Conservation (phyloP, 2,888 invertebrate species). For the Congeria kusceri region DNA sequence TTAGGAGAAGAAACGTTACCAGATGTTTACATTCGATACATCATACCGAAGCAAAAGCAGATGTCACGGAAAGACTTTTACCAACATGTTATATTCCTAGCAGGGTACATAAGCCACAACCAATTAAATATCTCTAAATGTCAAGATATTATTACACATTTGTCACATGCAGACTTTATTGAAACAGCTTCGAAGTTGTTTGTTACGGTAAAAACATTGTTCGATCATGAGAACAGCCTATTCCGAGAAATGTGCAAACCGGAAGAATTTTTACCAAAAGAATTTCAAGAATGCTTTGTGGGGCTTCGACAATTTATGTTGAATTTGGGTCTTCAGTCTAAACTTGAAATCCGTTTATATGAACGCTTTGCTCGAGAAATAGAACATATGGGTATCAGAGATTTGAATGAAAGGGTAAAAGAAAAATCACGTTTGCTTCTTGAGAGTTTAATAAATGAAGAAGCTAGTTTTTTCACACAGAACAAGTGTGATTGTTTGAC, state of each 20-base stretch:
- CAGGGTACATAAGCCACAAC: neutral
- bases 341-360: conserved; percentile 46
- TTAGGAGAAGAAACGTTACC: neutral
- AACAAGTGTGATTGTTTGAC: too few relatives aligned
- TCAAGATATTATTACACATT: too few relatives aligned
- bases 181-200: conserved; percentile 47
- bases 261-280: conserved; percentile 67
- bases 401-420: too few relatives aligned
- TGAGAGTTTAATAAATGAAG: too few relatives aligned
- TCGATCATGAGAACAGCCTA: conserved; percentile 62
- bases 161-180: conserved; percentile 2
- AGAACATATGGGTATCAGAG: conserved; percentile 23
- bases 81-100: neutral
- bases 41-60: neutral
- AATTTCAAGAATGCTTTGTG: too few relatives aligned
- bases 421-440: too few relatives aligned
- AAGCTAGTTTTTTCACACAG: too few relatives aligned
- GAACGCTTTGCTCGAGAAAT: conserved; percentile 48
- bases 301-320: too few relatives aligned
- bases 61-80: neutral
- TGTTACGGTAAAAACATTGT: conserved; percentile 64
- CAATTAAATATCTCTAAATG: too few relatives aligned
- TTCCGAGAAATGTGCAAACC: conserved; percentile 67
- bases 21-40: neutral
- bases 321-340: conserved; percentile 37